Evolutionary conservation across 2,113 vertebrate genomes (phyloP), one percentile per base, ranked within the genome.

Genomic region (Abramis brama): DNA sequence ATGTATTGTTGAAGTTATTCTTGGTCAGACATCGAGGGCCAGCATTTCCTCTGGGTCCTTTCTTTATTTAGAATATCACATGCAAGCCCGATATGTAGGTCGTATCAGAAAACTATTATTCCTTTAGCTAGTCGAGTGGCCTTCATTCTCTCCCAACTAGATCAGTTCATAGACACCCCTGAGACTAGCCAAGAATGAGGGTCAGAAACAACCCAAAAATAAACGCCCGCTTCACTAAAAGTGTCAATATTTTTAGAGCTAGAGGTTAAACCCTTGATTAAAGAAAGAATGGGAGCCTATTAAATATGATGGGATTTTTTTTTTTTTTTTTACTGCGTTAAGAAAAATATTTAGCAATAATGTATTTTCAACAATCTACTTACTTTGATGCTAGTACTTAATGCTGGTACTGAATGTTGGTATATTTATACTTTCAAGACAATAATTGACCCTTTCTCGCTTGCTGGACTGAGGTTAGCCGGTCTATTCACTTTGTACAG

Each of bases 1-100:
- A 50, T 86, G 52, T 73, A 60, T 83, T 78, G 64, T 73, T 84
- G 55, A 50, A 84, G 86, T 87, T 84, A 75, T 73, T 85, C 55
- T 87, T 85, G 82, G 82, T 81, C 52, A 36, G 47, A 71, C 62
- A 30, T 78, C 4, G 25, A 62, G 77, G 82, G 43, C 66, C 30
- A 47, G 36, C 64, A 47, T 62, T 85, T 85, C 86, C 86, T 84
- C 55, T 85, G 52, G 77, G 78, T 75, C 57, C 59, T 71, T 62
- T 73, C 27, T 86, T 43, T 81, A 27, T 81, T 45, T 60, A 81
- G 70, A 60, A 70, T 78, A 60, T 57, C 33, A 66, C 30, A 45
- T 75, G 70, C 57, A 15, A 6, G 55, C 27, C 5, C 9, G 23
- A 80, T 47, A 86, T 80, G 75, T 88, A 81, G 85, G 87, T 74